A percentile compares a stretch with the other conserved stretches of the same genome.
phyloP scores from a whole-genome alignment of 2,888 invertebrate genomes.

The Tyria jacobaeae region DNA sequence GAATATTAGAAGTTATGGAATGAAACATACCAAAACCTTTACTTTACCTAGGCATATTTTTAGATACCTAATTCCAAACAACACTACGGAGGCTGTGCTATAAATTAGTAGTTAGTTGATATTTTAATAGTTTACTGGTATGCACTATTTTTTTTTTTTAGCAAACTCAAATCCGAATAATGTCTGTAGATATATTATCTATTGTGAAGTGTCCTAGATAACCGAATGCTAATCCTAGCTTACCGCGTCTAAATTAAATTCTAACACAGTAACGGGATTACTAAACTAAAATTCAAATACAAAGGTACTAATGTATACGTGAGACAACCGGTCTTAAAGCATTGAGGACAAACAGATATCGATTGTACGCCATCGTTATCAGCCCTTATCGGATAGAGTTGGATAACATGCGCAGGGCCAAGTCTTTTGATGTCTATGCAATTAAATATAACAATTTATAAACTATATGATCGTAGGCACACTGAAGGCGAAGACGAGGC shows the following conservation, averaged over 20 bases:
- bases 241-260: background rate
- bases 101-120: no score
- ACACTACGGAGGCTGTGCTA: no score
- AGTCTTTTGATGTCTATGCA: slow-evolving; percentile 17
- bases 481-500: background rate
- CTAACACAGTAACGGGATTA: background rate
- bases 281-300: background rate
- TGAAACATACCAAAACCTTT: no score
- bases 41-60: no score
- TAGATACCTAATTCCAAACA: no score
- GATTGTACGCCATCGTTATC: slow-evolving; percentile 62
- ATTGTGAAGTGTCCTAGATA: no score
- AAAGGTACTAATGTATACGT: slow-evolving; percentile 27
- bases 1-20: no score
- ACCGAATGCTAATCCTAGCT: background rate
- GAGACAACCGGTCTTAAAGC: slow-evolving; percentile 27
- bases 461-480: background rate
- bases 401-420: slow-evolving; percentile 50
- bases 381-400: slow-evolving; percentile 45
- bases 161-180: background rate
- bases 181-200: no score
- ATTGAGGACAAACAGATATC: slow-evolving; percentile 54
- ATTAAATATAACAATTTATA: background rate
- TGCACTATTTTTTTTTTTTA: no score
- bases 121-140: no score